phyloP scores from a whole-genome alignment of 2,888 invertebrate species.

The Scelioninae gen. 2 region DNA sequence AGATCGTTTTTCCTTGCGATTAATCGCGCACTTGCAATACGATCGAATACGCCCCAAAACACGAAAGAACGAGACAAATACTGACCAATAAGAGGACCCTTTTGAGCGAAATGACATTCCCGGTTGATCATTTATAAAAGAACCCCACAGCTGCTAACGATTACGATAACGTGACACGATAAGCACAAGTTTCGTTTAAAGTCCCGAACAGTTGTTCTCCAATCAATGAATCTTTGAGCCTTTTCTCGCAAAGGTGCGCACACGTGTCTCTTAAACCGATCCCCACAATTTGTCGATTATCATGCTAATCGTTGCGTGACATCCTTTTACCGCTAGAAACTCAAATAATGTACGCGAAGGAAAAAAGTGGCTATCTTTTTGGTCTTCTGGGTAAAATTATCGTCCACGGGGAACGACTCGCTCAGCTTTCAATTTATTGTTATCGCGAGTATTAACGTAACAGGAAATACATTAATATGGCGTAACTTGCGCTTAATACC shows the following conservation, averaged over 20 bases:
- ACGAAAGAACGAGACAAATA: conserved; percentile 22
- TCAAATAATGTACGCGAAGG: conserved; percentile 24
- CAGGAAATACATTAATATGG: conserved; percentile 28
- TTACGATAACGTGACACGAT: conserved; percentile 52
- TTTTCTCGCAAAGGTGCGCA: conserved; percentile 55
- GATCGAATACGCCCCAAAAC: conserved; percentile 1
- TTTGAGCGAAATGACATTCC: conserved; percentile 37
- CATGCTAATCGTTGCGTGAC: conserved; percentile 54
- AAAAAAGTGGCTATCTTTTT: conserved; percentile 39
- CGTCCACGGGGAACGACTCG: conserved; percentile 18
- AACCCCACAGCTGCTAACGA: conserved; percentile 39
- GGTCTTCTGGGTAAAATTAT: conserved; percentile 28
- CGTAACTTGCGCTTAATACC: conserved; percentile 27
- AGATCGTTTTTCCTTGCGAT: too few relatives aligned
- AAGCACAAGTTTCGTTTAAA: conserved; percentile 45
- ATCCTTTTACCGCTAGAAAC: conserved; percentile 40
- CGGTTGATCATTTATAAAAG: conserved; percentile 43
- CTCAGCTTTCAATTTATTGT: conserved; percentile 38
- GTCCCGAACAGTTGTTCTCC: conserved; percentile 44
- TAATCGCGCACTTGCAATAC: too few relatives aligned
- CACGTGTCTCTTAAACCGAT: conserved; percentile 42
- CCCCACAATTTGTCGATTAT: conserved; percentile 51
- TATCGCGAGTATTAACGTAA: conserved; percentile 30
- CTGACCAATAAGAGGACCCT: conserved; percentile 44
- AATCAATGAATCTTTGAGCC: conserved; percentile 54